A percentile compares a stretch with the other conserved stretches of the same genome.
Evolutionary conservation across 37 sponge, comb jelly and placozoan species (phyloP).

Genomic region (Diacarnus erythraeanus): DNA sequence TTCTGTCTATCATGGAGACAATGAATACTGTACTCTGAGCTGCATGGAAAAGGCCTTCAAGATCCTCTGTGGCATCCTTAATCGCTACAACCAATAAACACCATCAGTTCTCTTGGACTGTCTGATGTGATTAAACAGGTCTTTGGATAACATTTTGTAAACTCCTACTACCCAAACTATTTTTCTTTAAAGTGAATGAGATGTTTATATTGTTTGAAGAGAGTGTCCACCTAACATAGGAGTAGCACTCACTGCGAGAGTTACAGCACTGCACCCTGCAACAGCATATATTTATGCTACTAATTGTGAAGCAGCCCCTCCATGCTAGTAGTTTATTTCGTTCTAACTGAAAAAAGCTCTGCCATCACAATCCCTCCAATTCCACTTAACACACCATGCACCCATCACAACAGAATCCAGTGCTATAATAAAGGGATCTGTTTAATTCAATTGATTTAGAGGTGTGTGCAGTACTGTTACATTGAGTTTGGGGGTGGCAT

Average conservation of each 20-base stretch:
- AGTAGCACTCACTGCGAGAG: neutral
- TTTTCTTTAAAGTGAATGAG: neutral
- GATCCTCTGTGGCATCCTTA: slow-evolving; percentile 59
- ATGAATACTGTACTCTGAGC: slow-evolving; percentile 79
- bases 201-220: neutral
- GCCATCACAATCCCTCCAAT: no score
- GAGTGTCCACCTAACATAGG: neutral
- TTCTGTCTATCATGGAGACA: slow-evolving; percentile 84
- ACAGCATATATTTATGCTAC: no score
- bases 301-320: no score
- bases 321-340: no score
- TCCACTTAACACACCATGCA: no score
- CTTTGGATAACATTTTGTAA: no score
- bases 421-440: no score
- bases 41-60: slow-evolving; percentile 69
- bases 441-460: neutral
- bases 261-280: no score
- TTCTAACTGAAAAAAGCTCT: no score
- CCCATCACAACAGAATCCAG: no score
- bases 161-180: neutral
- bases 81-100: slow-evolving; percentile 51
- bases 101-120: no score
- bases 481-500: neutral
- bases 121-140: no score
- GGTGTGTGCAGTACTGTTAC: neutral